Evolutionary conservation across 2,888 invertebrate species (phyloP).

Genomic region (Alviniconcha strummeri): DNA sequence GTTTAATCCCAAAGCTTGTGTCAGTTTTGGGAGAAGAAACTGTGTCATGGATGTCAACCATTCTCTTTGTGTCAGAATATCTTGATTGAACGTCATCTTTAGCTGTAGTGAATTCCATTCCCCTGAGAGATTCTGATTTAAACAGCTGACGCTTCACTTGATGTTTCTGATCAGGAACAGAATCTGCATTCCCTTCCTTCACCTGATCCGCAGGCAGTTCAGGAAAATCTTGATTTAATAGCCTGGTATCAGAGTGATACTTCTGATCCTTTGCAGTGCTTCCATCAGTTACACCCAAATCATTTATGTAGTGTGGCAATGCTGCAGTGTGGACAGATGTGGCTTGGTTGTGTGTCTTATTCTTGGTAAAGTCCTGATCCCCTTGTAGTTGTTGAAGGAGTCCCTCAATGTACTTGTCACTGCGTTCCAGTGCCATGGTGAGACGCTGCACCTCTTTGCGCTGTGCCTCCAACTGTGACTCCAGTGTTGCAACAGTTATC

Average conservation of each 20-base stretch:
- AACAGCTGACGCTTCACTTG: conserved; percentile 38
- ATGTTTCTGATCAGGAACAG: conserved; percentile 32
- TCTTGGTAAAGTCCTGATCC: no score
- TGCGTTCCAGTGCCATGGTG: conserved; percentile 66
- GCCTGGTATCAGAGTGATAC: no score
- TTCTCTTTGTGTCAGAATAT: no score
- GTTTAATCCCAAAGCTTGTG: neutral
- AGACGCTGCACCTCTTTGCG: conserved; percentile 67
- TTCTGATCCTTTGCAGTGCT: no score
- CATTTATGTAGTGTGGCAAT: no score
- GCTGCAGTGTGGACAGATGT: no score
- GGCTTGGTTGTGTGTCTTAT: no score
- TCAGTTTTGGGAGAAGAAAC: neutral
- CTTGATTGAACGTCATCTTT: conserved; percentile 10
- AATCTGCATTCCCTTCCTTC: no score
- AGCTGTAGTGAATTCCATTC: conserved; percentile 16
- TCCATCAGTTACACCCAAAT: no score
- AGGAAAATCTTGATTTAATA: no score
- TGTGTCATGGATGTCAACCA: no score
- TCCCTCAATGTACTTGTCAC: conserved; percentile 69
- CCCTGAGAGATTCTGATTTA: neutral
- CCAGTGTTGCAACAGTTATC: conserved; percentile 67
- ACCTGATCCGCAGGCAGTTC: no score
- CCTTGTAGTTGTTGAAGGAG: conserved; percentile 55
- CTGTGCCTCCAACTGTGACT: conserved; percentile 63